Conservation (phyloP, 2,888 invertebrate genomes). For the Oscheius myriophilus region DNA sequence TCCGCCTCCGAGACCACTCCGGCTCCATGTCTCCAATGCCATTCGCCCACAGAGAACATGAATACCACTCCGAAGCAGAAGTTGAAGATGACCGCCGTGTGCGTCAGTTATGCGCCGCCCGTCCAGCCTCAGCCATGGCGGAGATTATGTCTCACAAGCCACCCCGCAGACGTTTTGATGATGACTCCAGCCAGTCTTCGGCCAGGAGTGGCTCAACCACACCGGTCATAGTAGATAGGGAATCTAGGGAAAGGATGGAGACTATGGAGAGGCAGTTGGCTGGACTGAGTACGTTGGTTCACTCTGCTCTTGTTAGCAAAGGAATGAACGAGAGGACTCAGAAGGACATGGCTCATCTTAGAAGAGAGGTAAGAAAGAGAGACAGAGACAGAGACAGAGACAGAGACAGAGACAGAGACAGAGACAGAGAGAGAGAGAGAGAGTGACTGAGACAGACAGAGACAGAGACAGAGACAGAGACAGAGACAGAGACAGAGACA, state of each 20-base stretch:
- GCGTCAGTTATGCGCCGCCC: neutral
- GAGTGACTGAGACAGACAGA: no score
- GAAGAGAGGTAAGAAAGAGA: slow-evolving; percentile 60
- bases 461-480: no score
- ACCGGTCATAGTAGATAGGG: slow-evolving; percentile 82
- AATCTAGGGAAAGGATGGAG: slow-evolving; percentile 63
- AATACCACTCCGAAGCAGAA: slow-evolving; percentile 67
- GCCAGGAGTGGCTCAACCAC: slow-evolving; percentile 77
- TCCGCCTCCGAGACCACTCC: slow-evolving; percentile 56
- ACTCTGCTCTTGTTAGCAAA: slow-evolving; percentile 58
- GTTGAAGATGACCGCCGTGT: slow-evolving; percentile 42
- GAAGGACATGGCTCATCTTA: slow-evolving; percentile 63
- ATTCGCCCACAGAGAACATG: slow-evolving; percentile 50
- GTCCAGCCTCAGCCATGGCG: slow-evolving; percentile 50
- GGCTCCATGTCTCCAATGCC: slow-evolving; percentile 54
- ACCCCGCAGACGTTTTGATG: slow-evolving; percentile 42
- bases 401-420: no score
- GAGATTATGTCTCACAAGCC: slow-evolving; percentile 35
- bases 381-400: no score
- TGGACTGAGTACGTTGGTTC: slow-evolving; percentile 60
- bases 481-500: no score
- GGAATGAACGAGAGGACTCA: slow-evolving; percentile 61
- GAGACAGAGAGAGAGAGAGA: no score
- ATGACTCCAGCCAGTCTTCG: slow-evolving; percentile 71
- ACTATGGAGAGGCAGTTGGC: slow-evolving; percentile 68